Evolutionary conservation across 2,113 vertebrate genomes (phyloP), one percentile per base, ranked within the genome.

Genomic region (Hydrolagus affinis): DNA sequence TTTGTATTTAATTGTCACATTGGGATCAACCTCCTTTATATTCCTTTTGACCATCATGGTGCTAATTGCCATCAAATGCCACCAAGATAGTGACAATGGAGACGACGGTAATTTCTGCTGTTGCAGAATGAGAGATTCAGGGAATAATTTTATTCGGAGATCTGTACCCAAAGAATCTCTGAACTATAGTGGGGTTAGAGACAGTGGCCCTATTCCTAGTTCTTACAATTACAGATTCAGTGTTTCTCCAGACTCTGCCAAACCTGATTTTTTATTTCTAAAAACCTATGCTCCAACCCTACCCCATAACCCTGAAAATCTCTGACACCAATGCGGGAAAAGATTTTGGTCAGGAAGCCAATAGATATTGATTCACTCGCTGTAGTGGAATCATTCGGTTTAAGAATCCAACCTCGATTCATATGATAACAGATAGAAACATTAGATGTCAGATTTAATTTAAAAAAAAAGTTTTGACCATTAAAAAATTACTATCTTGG

Each of bases 1-100:
- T n/a, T n/a, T n/a, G n/a, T n/a, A n/a, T n/a, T n/a, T n/a, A n/a
- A n/a, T n/a, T n/a, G n/a, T n/a, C n/a, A n/a, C n/a, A n/a, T 87
- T 92, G 87, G 89, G 89, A 0, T 88, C 89, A 15, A 90, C 92
- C 28, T 91, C 90, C 0, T 70, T 88, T 0, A 88, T 92, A 85
- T 92, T 92, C 70, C 59, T 92, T n/a, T 23, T 92, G 60, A 91
- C 90, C 1, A 89, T 92, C 0, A 86, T 91, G 2, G 57, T 92
- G n/a, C n/a, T n/a, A n/a, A n/a, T n/a, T n/a, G n/a, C n/a, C n/a
- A n/a, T n/a, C n/a, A n/a, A n/a, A n/a, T 70, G 89, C 90, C 59
- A 32, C 86, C 56, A 90, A 91, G 89, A 91, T n/a, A 92, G 89
- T 91, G 91, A n/a, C 85, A 90, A 89, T 4, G 9, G 23, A 12